These are phyloP conservation scores for Eulemur mongoz DNA, from an alignment of 2,797 vertebrate species.

Conservation along the genomic window DNA sequence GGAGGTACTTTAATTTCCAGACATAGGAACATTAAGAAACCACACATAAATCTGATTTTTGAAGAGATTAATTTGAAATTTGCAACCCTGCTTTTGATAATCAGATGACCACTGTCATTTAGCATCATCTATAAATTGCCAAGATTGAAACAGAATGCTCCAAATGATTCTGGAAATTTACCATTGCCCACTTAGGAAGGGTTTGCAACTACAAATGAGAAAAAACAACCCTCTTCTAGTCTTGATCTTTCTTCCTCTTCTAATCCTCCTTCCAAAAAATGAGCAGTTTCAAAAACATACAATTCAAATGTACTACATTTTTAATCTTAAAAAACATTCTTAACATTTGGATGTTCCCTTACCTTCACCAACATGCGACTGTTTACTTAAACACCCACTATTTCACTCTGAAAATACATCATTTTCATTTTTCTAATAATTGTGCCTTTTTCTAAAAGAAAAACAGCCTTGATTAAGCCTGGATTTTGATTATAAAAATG, in stretches of 20 bases:
- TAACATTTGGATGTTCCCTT: neutral
- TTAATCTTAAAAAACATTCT: slow-evolving; percentile 16
- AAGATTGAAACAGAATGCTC: neutral
- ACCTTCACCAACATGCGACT: neutral
- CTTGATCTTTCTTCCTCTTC: slow-evolving; percentile 15
- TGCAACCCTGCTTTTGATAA: neutral
- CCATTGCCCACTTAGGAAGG: neutral
- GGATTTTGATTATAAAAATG: slow-evolving; percentile 41
- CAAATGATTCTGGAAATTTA: slow-evolving; percentile 18
- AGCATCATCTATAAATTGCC: neutral
- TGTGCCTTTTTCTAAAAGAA: slow-evolving; percentile 41
- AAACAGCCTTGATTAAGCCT: neutral
- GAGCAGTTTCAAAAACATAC: slow-evolving; percentile 45
- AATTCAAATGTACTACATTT: neutral
- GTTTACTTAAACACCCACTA: slow-evolving; percentile 30
- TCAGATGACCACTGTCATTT: slow-evolving; percentile 6
- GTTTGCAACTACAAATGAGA: neutral
- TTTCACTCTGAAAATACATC: slow-evolving; percentile 45
- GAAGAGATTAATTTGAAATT: slow-evolving; percentile 48
- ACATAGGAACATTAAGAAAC: slow-evolving; percentile 33
- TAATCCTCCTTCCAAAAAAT: slow-evolving; percentile 37
- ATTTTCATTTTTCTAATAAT: slow-evolving; percentile 48
- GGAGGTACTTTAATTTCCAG: slow-evolving; percentile 21
- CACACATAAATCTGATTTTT: neutral
- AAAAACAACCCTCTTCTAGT: neutral